These are phyloP conservation scores for Sesamia inferens DNA, from an alignment of 2,888 invertebrate genomes.

Conservation along the genomic window DNA sequence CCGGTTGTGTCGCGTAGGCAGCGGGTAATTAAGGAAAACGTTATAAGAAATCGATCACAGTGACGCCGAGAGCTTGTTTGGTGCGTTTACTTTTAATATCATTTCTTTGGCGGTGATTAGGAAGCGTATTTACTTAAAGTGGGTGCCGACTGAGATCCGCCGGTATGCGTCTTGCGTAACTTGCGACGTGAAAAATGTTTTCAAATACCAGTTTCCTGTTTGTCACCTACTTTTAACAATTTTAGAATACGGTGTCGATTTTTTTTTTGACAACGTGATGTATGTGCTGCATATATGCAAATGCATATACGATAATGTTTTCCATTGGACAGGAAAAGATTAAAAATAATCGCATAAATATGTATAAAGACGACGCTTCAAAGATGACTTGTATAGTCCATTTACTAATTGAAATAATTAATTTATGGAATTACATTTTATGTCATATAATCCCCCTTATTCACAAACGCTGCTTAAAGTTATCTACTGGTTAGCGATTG, in stretches of 20 bases:
- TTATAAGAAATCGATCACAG: slow-evolving; percentile 66
- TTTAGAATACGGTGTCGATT: background rate
- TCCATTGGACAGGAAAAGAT: background rate
- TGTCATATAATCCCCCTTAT: slow-evolving; percentile 52
- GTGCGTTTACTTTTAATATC: slow-evolving; percentile 58
- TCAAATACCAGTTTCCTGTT: background rate
- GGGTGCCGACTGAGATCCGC: slow-evolving; percentile 1
- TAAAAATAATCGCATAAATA: background rate
- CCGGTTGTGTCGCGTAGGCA: slow-evolving; percentile 71
- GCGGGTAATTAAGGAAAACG: slow-evolving; percentile 66
- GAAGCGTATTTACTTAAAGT: slow-evolving; percentile 25
- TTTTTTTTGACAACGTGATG: too few relatives aligned
- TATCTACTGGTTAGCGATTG: too few relatives aligned
- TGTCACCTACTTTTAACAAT: background rate
- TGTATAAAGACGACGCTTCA: too few relatives aligned
- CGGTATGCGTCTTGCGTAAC: background rate
- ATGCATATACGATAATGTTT: too few relatives aligned
- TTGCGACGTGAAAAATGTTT: background rate
- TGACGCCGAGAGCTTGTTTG: slow-evolving; percentile 58
- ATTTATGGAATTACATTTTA: slow-evolving; percentile 52
- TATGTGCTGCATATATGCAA: too few relatives aligned
- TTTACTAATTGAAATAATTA: slow-evolving; percentile 38
- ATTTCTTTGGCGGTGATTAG: slow-evolving; percentile 48
- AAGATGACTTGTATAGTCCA: background rate
- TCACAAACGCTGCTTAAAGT: too few relatives aligned